Base-by-base conservation (phyloP, 2,888 invertebrate species). In the Rhagophthalmus giganteus region DNA sequence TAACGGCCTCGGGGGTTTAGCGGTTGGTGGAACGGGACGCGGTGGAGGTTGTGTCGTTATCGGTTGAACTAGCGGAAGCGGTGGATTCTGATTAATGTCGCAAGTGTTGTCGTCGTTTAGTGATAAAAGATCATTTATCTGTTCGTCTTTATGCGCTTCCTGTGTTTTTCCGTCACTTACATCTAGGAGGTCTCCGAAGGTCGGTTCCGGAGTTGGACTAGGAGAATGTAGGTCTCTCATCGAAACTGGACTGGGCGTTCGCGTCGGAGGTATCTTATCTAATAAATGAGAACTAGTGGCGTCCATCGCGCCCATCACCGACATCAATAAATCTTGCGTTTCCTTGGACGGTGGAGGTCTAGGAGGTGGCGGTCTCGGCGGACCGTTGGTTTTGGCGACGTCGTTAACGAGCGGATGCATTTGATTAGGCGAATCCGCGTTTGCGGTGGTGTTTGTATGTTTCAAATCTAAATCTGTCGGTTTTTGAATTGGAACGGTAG, bases 291-390 rank as follows among this genome's bases (percentile, higher is more conserved):
- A 87, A 62, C 92, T 92, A 0, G 91, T 89, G 37, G 90, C 89
- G 67, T 94, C 91, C 85, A 93, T 84, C 45, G 90, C 90, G 1
- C 90, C 92, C 25, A 93, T 91, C 1, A 93, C 92, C 20, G 88
- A 89, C 59, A 88, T 80, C 34, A 93, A 86, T 12, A 94, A 77
- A 67, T 91, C 90, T 76, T 92, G 90, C 0, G 93, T 93, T 72
- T 90, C 88, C 55, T 86, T 82, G 0, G 87, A 84, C 12, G 87
- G 81, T 2, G 85, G 84, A 9, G 84, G 81, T 1, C 79, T 70
- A 0, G 80, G 76, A 26, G 81, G 80, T 8, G 79, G 76, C 24
- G 79, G 76, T 3, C 79, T 80, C 14, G 78, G 76, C 9, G 71
- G 68, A 8, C 66, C 68, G 7, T 74, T 76, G 42, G 69, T 60